These are phyloP conservation scores for Pseudolycoriella hygida DNA, from an alignment of 2,888 invertebrate genomes.

Conservation along the genomic window DNA sequence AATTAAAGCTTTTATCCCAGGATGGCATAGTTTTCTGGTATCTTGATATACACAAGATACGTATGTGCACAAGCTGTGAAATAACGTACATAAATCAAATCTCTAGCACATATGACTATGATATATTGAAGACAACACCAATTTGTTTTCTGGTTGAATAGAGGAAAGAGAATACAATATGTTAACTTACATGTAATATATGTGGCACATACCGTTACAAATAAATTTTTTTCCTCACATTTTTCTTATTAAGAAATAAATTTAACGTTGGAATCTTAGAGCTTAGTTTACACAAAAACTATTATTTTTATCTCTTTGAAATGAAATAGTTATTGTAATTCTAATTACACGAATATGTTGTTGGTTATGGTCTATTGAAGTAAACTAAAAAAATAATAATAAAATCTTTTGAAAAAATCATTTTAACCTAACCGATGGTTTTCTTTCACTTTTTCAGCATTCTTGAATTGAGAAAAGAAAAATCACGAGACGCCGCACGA, in stretches of 20 bases:
- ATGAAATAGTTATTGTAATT: no score
- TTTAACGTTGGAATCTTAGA: neutral
- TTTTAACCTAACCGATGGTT: neutral
- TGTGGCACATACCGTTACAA: neutral
- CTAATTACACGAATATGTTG: neutral
- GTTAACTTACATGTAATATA: neutral
- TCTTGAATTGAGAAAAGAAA: conserved; percentile 83
- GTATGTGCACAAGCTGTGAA: conserved; percentile 4
- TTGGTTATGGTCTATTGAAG: conserved; percentile 4
- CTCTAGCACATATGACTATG: neutral
- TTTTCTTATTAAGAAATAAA: neutral
- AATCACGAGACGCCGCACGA: conserved; percentile 81
- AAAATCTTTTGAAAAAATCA: conserved; percentile 2
- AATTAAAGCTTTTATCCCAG: no score
- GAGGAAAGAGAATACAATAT: neutral
- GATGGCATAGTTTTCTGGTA: no score
- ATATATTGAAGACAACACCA: conserved; percentile 1
- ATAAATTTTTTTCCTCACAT: neutral
- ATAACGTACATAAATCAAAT: conserved; percentile 4
- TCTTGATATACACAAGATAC: no score
- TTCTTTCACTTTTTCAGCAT: conserved; percentile 48
- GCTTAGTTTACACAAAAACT: neutral
- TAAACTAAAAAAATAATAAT: neutral
- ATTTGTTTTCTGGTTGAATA: conserved; percentile 1
- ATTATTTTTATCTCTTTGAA: no score